Conservation (phyloP, 1,140 invertebrate genomes). For the Monomorium pharaonis region DNA sequence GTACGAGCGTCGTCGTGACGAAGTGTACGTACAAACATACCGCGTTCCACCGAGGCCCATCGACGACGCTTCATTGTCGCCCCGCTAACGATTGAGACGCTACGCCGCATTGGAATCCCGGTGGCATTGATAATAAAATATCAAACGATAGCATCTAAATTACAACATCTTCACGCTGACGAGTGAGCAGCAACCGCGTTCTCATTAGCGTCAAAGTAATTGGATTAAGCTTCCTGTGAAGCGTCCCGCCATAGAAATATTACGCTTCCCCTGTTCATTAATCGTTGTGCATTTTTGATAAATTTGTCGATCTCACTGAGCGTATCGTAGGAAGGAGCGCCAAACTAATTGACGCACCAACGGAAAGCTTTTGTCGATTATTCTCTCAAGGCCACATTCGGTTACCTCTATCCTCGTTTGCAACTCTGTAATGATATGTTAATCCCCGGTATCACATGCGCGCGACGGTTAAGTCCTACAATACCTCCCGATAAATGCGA, state of each 20-base stretch:
- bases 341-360: neutral
- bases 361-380: neutral
- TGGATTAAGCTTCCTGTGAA: neutral
- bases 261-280: neutral
- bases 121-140: slow-evolving; percentile 44
- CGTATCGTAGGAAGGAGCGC: no score
- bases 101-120: slow-evolving; percentile 6
- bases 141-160: slow-evolving; percentile 18
- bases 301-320: no score
- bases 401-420: neutral
- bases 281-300: no score
- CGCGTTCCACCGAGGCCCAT: neutral
- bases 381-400: neutral
- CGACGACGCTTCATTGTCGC: neutral
- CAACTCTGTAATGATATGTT: neutral
- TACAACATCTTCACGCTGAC: neutral
- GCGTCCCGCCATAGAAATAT: neutral
- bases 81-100: neutral
- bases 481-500: slow-evolving; percentile 12
- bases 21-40: slow-evolving; percentile 20
- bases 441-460: slow-evolving; percentile 25
- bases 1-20: neutral
- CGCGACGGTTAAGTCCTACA: slow-evolving; percentile 8
- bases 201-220: neutral
- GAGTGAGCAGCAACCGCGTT: neutral